Conservation (phyloP, 2,797 vertebrate species). For the Sphenopsis melanotis region DNA sequence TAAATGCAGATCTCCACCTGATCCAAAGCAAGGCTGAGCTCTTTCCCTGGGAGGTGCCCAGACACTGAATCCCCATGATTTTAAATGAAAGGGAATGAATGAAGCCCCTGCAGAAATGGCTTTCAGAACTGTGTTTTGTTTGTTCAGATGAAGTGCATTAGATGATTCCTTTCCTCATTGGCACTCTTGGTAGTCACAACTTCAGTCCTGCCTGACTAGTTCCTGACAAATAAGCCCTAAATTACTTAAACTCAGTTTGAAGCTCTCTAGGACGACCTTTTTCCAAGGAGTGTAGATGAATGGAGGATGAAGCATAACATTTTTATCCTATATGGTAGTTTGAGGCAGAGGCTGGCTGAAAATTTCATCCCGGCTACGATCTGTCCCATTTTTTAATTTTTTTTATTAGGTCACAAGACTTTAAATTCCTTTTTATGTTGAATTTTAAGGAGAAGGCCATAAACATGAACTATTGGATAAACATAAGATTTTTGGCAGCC, state of each 20-base stretch:
- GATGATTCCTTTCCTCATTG: not conserved
- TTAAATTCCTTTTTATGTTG: not conserved
- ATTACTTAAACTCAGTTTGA: not conserved
- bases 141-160: not conserved
- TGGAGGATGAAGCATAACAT: not conserved
- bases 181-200: slow-evolving; percentile 10
- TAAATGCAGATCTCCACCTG: not conserved
- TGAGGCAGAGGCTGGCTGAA: not conserved
- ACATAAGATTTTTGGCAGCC: not conserved
- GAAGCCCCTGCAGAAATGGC: not conserved
- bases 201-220: slow-evolving; percentile 4
- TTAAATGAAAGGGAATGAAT: not conserved
- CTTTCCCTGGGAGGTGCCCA: not conserved
- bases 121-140: not conserved
- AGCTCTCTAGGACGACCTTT: not conserved
- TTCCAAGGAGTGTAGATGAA: not conserved
- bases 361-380: not conserved
- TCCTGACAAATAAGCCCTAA: slow-evolving; percentile 21
- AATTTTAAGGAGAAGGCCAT: not conserved
- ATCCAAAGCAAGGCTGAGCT: not conserved
- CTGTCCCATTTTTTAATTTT: not conserved
- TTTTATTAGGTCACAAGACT: not conserved
- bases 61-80: not conserved
- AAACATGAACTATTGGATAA: not conserved
- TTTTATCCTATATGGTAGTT: not conserved